Evolutionary conservation across 2,797 vertebrate species (phyloP).

Genomic region (Rhadinocentrus ornatus): DNA sequence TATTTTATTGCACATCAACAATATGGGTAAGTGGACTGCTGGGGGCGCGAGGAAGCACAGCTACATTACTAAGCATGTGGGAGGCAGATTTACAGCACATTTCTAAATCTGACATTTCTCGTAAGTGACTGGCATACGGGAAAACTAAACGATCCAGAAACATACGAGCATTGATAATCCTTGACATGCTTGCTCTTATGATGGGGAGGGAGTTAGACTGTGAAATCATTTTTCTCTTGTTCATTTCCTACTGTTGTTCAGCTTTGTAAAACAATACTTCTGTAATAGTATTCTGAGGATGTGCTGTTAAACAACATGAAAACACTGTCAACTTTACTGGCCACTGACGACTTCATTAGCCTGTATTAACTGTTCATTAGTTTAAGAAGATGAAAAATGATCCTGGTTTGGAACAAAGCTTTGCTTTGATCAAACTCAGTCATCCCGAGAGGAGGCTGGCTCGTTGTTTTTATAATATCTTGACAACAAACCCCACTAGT

Average conservation of each 20-base stretch:
- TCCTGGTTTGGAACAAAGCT: slow-evolving; percentile 74
- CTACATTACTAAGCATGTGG: slow-evolving; percentile 19
- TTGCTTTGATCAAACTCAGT: slow-evolving; percentile 73
- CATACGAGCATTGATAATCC: slow-evolving; percentile 57
- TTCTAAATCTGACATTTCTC: slow-evolving; percentile 32
- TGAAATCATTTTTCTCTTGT: slow-evolving; percentile 38
- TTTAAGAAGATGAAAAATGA: slow-evolving; percentile 70
- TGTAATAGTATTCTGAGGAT: slow-evolving; percentile 53
- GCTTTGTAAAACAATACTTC: slow-evolving; percentile 15
- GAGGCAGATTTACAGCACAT: slow-evolving; percentile 25
- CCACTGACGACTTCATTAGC: slow-evolving; percentile 67
- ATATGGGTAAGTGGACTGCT: slow-evolving; percentile 58
- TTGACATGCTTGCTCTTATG: slow-evolving; percentile 36
- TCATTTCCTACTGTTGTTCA: slow-evolving; percentile 12
- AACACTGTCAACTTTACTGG: slow-evolving; percentile 61
- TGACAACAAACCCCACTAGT: slow-evolving; percentile 70
- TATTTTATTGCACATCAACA: slow-evolving; percentile 74
- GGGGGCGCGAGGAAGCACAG: slow-evolving; percentile 33
- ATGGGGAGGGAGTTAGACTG: slow-evolving; percentile 24
- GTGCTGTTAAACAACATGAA: slow-evolving; percentile 59
- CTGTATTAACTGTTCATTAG: slow-evolving; percentile 70
- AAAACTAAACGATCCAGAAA: slow-evolving; percentile 53
- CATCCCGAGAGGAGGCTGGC: slow-evolving; percentile 61
- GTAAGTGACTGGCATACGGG: slow-evolving; percentile 28
- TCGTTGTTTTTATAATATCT: slow-evolving; percentile 71